Evolutionary conservation across 2,797 vertebrate genomes (phyloP), one percentile per base, ranked within the genome.

Genomic region (Helostoma temminkii): DNA sequence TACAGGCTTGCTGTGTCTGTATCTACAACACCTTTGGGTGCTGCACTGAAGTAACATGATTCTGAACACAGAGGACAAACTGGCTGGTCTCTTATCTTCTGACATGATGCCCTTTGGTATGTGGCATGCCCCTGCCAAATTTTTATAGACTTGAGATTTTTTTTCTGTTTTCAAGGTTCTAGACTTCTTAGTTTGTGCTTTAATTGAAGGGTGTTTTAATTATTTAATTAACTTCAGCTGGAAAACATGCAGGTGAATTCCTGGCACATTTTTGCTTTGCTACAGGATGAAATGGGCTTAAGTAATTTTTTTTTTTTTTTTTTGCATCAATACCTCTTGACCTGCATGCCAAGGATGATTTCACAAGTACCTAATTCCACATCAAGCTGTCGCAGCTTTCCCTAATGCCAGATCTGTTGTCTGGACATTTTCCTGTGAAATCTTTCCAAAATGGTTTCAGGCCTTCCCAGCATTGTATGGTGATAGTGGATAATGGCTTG

Each of bases 1-100:
- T 91, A 93, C 87, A 92, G 87, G 90, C 81, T 78, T 89, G 41
- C 71, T 39, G 1, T 65, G 85, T 91, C 86, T 92, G 82, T 74
- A 75, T 76, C 79, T 86, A n/a, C 58, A 87, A 89, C 88, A 89
- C 84, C 85, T 88, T 84, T 82, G 59, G 84, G 71, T 84, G 80
- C 81, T 66, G 62, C 68, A 18, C 71, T 52, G 82, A 76, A 71
- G 81, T 60, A 84, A 85, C 84, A 34, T n/a, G 62, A 80, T 56
- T 76, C 65, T 43, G 67, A 83, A 81, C 66, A 59, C 49, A 18
- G 73, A 32, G 5, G 71, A 70, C 52, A 21, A 79, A 70, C 72
- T 4, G 22, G 34, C 71, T 76, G 59, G 52, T 76, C 81, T 71
- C 65, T 52, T 54, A 68, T 62, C 66, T 52, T 62, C 69, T n/a